These are phyloP conservation scores for Branchipolynoe longqiensis DNA, from an alignment of 2,888 invertebrate genomes.

Conservation along the genomic window DNA sequence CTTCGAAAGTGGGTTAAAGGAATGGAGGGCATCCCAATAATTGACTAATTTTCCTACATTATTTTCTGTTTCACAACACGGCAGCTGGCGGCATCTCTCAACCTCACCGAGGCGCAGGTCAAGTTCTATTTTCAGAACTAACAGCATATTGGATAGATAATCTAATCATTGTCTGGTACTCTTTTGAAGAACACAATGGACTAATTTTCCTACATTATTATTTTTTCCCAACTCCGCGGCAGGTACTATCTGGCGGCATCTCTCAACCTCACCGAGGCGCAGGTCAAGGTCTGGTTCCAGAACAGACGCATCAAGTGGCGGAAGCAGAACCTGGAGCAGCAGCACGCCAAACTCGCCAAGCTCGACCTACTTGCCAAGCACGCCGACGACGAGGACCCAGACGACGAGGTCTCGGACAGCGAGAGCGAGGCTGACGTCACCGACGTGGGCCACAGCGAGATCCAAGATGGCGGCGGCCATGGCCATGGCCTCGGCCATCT, in stretches of 20 bases:
- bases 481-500: too few relatives aligned
- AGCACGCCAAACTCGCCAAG: slow-evolving; percentile 81
- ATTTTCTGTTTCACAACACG: too few relatives aligned
- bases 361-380: slow-evolving; percentile 42
- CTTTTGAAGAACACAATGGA: too few relatives aligned
- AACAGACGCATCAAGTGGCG: slow-evolving; percentile 93
- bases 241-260: slow-evolving; percentile 91
- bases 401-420: background rate
- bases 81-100: slow-evolving; percentile 92
- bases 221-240: too few relatives aligned
- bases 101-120: slow-evolving; percentile 94
- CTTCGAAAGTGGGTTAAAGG: too few relatives aligned
- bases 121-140: slow-evolving; percentile 82
- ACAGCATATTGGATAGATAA: too few relatives aligned
- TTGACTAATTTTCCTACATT: too few relatives aligned
- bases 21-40: too few relatives aligned
- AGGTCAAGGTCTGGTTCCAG: slow-evolving; percentile 85
- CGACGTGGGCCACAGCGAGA: background rate
- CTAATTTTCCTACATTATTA: too few relatives aligned
- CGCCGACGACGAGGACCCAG: slow-evolving; percentile 9
- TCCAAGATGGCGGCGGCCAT: background rate
- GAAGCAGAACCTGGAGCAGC: slow-evolving; percentile 95
- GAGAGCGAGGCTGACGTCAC: slow-evolving; percentile 12
- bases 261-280: slow-evolving; percentile 92
- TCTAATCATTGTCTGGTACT: too few relatives aligned